Base-by-base conservation (phyloP, 2,888 invertebrate genomes). In the Maniola hyperantus region DNA sequence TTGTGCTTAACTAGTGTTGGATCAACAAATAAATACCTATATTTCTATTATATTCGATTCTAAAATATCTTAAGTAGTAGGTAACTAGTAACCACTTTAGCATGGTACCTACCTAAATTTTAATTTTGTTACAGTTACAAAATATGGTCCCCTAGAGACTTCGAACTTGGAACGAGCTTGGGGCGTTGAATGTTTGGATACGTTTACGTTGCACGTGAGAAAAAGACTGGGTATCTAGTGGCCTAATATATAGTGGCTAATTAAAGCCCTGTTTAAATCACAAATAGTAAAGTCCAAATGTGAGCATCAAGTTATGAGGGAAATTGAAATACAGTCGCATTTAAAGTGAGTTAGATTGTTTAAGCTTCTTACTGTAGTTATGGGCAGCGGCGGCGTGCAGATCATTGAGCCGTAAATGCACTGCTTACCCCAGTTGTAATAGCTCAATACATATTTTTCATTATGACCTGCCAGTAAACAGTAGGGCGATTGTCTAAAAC, bases 121-220 rank as follows among this genome's bases (percentile, higher is more conserved):
- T 53, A 11, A 6, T 54, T 55, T 58, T 34, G 11, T 87, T 88
- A 51, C 75, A 95, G 95, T 0, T 95, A 95, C 73, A 87, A 94
- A n/a, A n/a, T n/a, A 76, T 97, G 97, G 97, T 93, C 94, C 0
- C 87, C 97, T 20, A 91, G 93, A 64, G 96, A 98, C 84, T 98
- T 98, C 87, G 97, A 98, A 75, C 93, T 98, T 69, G 98, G 98
- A 0, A 93, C 95, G 63, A 95, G 96, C 0, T 89, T 99, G n/a
- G 99, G 99, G 0, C 95, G 96, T 80, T 99, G 99, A 0, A 98
- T 98, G 87, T 99, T 99, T 84, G 99, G 99, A 0, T 95, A 97
- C 76, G 98, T 99, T 0, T 98, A 97, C 83, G 88, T 98, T 55
- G 98, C 98, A 0, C 93, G 97, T 73, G 98, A 98, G 78, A 96